Evolutionary conservation across 2,113 vertebrate genomes (phyloP).

Genomic region (Morone saxatilis): DNA sequence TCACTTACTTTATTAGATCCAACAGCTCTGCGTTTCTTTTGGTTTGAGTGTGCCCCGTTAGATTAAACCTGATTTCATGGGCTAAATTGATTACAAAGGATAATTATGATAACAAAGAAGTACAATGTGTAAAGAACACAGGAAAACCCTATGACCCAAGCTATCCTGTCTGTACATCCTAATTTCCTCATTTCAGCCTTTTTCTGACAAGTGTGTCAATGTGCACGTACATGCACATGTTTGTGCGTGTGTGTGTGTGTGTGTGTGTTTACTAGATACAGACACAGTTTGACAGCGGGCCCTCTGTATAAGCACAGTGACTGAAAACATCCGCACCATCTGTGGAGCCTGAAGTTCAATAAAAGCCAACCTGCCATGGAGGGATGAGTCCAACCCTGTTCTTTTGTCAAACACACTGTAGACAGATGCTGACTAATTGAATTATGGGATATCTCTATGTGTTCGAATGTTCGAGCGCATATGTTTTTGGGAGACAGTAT

Average conservation of each 20-base stretch:
- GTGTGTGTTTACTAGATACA: constrained; percentile 12
- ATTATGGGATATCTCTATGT: constrained; percentile 11
- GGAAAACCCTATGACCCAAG: constrained; percentile 52
- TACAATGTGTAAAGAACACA: constrained; percentile 40
- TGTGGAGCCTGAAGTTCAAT: constrained; percentile 49
- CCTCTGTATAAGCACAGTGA: constrained; percentile 10
- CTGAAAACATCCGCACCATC: constrained; percentile 66
- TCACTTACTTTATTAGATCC: constrained; percentile 56
- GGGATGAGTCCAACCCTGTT: not conserved
- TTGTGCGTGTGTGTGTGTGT: constrained; percentile 13
- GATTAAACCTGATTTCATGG: constrained; percentile 64
- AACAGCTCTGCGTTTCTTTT: constrained; percentile 30
- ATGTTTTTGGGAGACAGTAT: not conserved
- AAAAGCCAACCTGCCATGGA: constrained; percentile 31
- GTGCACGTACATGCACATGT: not conserved
- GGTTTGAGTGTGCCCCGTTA: constrained; percentile 25
- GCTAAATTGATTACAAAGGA: constrained; percentile 66
- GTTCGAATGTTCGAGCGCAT: not conserved
- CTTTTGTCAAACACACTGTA: constrained; percentile 35
- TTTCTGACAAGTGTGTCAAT: constrained; percentile 15
- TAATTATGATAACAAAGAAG: constrained; percentile 57
- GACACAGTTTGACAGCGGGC: constrained; percentile 10
- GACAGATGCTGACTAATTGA: constrained; percentile 28
- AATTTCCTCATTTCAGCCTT: constrained; percentile 53
- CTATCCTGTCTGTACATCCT: constrained; percentile 12